Evolutionary conservation across 2,888 invertebrate genomes (phyloP), one percentile per base, ranked within the genome.

Genomic region (Lepidonotus clava): DNA sequence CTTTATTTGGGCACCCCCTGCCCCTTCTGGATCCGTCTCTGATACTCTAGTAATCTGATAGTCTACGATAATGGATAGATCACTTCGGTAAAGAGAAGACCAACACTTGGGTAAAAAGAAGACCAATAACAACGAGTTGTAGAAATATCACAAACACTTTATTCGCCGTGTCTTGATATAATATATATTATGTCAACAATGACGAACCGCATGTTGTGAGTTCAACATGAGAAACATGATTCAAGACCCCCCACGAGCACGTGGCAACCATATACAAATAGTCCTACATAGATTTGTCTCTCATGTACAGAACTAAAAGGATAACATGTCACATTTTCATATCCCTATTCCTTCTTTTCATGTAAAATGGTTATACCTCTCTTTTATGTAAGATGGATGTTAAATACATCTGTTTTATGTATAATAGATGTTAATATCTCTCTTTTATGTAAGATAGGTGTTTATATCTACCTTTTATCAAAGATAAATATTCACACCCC

Each of bases 101-200:
- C n/a, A n/a, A n/a, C n/a, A n/a, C n/a, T n/a, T n/a, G n/a, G n/a
- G 46, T 11, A 18, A 11, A 66, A 66, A 14, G 32, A 66, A 66
- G 32, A 66, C 6, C n/a, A 28, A 14, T 8, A 18, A 76, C 11
- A 18, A 14, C 34, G 40, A 34, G 1, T 56, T 84, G 11, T 84
- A 84, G 84, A 61, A 84, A 84, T 84, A 53, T 61, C 61, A 84
- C 84, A 84, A 84, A 84, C 51, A 84, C 61, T 84, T 84, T 84
- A 84, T 84, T 84, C 38, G 84, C 84, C 36, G 84, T 84, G 56
- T 61, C 38, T 56, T 56, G 24, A 56, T 46, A 84, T 61, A 51
- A 84, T 84, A 80, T 71, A 71, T 71, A 71, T 71, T 71, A 71
- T 71, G 71, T 38, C 71, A 71, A 71, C 71, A 71, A 71, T 71